A percentile compares a stretch with the other conserved stretches of the same genome.
Conservation (phyloP, 2,113 vertebrate genomes). For the Oreocharis arfaki region DNA sequence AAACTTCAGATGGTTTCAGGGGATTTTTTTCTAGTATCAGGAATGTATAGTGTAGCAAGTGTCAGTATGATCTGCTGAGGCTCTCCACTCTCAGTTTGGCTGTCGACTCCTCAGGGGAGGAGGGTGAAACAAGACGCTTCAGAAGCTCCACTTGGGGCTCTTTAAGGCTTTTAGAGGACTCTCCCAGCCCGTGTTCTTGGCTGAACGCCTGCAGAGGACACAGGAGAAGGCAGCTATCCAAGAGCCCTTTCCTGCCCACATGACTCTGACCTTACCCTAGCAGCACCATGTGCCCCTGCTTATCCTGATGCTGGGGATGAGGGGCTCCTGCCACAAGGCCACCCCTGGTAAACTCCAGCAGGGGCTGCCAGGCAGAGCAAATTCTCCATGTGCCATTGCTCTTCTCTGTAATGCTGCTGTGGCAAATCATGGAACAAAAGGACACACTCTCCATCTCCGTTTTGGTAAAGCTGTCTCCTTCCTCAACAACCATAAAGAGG, state of each 20-base stretch:
- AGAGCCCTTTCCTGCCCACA: not conserved
- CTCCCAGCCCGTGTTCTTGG: not conserved
- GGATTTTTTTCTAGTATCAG: not conserved
- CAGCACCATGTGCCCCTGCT: not conserved
- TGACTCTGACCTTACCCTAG: not conserved
- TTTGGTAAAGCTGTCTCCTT: not conserved
- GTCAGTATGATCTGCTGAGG: not conserved
- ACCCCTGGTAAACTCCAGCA: fast-evolving
- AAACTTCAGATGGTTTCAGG: not conserved
- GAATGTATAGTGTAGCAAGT: not conserved
- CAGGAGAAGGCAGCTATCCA: not conserved
- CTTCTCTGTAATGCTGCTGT: fast-evolving
- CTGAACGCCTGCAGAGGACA: not conserved
- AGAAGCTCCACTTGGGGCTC: not conserved
- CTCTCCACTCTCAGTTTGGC: not conserved
- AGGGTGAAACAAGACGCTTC: not conserved
- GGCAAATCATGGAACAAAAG: not conserved
- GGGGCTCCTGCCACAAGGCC: not conserved
- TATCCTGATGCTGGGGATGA: not conserved
- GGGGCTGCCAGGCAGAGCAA: not conserved
- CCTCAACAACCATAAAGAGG: not conserved
- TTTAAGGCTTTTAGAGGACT: not conserved
- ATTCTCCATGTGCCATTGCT: not conserved
- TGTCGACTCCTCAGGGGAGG: not conserved
- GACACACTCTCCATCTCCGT: not conserved